These are phyloP conservation scores for Limnodromus scolopaceus DNA, from an alignment of 2,797 vertebrate genomes.

Conservation along the genomic window DNA sequence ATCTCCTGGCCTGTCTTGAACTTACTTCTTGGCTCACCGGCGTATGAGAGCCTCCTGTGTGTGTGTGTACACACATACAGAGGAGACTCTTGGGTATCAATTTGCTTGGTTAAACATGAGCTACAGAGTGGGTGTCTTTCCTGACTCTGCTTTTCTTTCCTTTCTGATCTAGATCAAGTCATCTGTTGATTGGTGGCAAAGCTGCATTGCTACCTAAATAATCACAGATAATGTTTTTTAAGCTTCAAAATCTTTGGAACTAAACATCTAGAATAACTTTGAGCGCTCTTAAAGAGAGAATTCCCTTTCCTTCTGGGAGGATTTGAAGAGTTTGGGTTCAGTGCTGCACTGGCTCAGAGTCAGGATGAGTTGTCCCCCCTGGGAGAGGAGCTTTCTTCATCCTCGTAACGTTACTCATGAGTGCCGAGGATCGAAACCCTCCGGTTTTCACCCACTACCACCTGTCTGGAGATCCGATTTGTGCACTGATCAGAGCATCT, in stretches of 20 bases:
- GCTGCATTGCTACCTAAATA: neutral
- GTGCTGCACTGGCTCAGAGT: neutral
- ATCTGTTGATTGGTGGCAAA: neutral
- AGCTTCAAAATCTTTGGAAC: neutral
- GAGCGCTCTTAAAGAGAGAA: neutral
- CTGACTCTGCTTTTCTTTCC: neutral
- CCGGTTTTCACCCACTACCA: rapidly evolving
- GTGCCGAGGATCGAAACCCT: neutral
- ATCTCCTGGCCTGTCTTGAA: neutral
- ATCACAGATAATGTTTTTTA: neutral
- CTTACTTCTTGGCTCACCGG: neutral
- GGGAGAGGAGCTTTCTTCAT: neutral
- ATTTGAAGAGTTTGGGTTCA: neutral
- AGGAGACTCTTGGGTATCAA: neutral
- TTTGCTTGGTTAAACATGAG: neutral
- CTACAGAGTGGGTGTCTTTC: neutral
- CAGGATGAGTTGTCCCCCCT: neutral
- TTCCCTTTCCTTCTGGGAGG: neutral
- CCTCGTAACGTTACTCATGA: rapidly evolving
- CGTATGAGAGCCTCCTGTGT: neutral
- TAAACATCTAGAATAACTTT: neutral
- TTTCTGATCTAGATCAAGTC: neutral
- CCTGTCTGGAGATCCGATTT: neutral
- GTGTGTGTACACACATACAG: neutral
- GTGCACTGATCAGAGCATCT: neutral